These are phyloP conservation scores for Syrmaticus mikado DNA, from an alignment of 2,113 vertebrate genomes.

Conservation along the genomic window DNA sequence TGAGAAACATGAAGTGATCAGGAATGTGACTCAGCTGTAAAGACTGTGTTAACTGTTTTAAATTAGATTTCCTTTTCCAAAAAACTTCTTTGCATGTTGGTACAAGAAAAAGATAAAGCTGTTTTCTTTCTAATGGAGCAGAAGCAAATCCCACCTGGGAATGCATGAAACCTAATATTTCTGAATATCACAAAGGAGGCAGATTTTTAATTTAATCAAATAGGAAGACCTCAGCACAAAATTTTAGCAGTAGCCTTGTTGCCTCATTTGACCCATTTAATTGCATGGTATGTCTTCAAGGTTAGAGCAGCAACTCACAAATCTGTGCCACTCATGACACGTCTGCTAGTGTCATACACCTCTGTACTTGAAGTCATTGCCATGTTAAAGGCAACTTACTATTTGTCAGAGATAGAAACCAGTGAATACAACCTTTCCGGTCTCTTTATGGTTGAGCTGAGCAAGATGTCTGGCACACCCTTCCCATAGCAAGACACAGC, in stretches of 20 bases:
- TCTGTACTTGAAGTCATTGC: fast-evolving
- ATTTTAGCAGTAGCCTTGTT: not conserved
- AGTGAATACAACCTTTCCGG: not conserved
- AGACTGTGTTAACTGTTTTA: conserved; percentile 11
- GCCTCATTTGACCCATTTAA: not conserved
- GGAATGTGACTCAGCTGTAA: conserved; percentile 2
- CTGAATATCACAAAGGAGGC: not conserved
- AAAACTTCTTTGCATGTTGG: not conserved
- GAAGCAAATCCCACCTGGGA: not conserved
- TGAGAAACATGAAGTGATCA: not conserved
- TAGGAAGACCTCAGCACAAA: not conserved
- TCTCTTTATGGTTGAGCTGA: not conserved
- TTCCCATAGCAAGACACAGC: not conserved
- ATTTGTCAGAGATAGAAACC: not conserved
- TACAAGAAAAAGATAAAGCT: not conserved
- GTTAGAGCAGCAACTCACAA: not conserved
- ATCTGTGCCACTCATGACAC: fast-evolving
- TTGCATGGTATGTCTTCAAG: not conserved
- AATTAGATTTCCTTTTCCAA: conserved; percentile 36
- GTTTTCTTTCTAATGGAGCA: not conserved
- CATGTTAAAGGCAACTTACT: not conserved
- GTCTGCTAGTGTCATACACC: not conserved
- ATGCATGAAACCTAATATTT: not conserved
- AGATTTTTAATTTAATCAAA: not conserved
- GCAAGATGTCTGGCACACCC: not conserved